Conservation (phyloP, 2,113 vertebrate species). For the Sylvietta virens region DNA sequence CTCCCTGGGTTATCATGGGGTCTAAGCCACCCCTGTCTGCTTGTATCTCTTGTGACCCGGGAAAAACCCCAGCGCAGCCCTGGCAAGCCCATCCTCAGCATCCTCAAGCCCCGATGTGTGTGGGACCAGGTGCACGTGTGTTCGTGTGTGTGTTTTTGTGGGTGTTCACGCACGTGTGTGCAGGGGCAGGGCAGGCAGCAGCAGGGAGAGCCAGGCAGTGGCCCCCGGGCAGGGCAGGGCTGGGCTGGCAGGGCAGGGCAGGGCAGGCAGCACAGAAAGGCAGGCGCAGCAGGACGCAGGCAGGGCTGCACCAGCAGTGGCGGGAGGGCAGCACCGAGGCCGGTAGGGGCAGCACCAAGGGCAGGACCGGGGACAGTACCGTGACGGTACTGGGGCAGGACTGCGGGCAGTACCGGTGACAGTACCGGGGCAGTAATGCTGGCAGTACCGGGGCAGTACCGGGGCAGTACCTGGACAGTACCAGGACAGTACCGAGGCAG, state of each 20-base stretch:
- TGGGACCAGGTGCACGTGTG: not conserved
- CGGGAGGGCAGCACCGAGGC: not conserved
- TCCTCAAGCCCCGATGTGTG: too few species aligned
- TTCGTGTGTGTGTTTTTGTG: too few species aligned
- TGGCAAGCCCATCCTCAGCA: not conserved
- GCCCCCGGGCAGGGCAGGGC: not conserved
- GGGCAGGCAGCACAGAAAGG: not conserved
- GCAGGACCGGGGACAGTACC: rapidly evolving
- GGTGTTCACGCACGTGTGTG: rapidly evolving
- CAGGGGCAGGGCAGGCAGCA: not conserved
- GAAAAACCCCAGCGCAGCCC: too few species aligned
- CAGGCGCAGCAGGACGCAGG: rapidly evolving
- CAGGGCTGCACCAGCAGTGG: not conserved
- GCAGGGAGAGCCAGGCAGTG: not conserved
- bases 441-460: not conserved
- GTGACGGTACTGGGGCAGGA: not conserved
- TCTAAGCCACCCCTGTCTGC: not conserved
- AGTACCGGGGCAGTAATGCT: not conserved
- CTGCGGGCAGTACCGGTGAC: too few species aligned
- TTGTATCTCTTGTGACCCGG: rapidly evolving
- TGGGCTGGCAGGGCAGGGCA: not conserved
- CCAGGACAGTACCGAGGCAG: rapidly evolving
- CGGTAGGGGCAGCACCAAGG: not conserved
- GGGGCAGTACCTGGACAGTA: rapidly evolving
- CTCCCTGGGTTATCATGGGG: rapidly evolving